Evolutionary conservation across 2,888 invertebrate genomes (phyloP), one percentile per base, ranked within the genome.

Genomic region (Sthenelais limicola): DNA sequence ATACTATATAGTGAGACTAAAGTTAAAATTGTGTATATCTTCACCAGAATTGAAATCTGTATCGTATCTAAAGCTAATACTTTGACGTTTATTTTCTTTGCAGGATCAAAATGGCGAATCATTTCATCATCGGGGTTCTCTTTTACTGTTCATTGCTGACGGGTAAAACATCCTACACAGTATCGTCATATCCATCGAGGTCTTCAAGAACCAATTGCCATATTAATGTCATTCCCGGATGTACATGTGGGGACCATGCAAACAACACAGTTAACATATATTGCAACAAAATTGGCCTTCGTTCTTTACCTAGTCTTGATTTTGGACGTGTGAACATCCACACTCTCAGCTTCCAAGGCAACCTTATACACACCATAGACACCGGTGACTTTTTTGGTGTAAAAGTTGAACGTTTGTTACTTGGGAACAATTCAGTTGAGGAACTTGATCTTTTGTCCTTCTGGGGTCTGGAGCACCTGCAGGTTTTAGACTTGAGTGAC

Each of bases 381-480:
- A 73, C 69, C 21, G 76, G 78, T 32, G 76, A 75, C 54, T 78
- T 78, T 72, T 78, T 68, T 32, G 78, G 78, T 18, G 35, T 76
- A 32, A 78, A 78, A 52, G 74, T 78, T 18, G 62, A 73, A 26
- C 69, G 75, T 4, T 56, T 78, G 18, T 66, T 78, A n/a, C 69
- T 78, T 30, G 54, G 69, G n/a, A 78, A 77, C 49, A 78, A 78
- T 72, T 56, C 49, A 0, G 28, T 78, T 0, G 18, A 47, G 1
- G 38, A 58, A 35, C 56, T 78, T 43, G 71, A 71, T 24, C 35
- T 73, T 32, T 75, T 78, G 28, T 72, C 78, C 3, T 78, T 78
- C 71, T 78, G 78, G 78, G 78, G 78, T 21, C 71, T 78, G n/a
- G 77, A 76, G 58, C 54, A 75, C 32, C 69, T 78, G 26, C 75